A percentile compares a stretch with the other conserved stretches of the same genome.
Conservation (phyloP, 2,797 vertebrate species). For the Menidia menidia region DNA sequence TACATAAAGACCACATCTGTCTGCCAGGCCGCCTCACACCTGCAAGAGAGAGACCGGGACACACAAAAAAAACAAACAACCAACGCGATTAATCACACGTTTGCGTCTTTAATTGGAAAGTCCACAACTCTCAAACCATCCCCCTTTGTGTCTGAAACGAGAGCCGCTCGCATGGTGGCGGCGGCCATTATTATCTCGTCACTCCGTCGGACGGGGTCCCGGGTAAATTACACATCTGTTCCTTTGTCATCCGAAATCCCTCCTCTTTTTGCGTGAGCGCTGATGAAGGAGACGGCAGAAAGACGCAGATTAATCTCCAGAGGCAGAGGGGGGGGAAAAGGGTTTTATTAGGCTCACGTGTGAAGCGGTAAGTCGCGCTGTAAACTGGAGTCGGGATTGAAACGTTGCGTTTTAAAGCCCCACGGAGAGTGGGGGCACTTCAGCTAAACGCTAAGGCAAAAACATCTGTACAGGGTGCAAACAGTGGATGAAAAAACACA, state of each 20-base stretch:
- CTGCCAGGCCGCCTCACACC: slow-evolving; percentile 45
- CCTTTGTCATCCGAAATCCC: slow-evolving; percentile 28
- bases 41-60: slow-evolving; percentile 6
- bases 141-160: slow-evolving; percentile 3
- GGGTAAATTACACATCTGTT: slow-evolving; percentile 40
- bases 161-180: slow-evolving; percentile 14
- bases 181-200: slow-evolving; percentile 52
- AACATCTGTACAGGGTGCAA: slow-evolving; percentile 24
- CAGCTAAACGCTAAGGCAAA: slow-evolving; percentile 29
- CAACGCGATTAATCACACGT: slow-evolving; percentile 27
- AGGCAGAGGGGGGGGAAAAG: slow-evolving; percentile 42
- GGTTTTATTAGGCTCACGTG: slow-evolving; percentile 74
- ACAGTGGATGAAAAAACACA: slow-evolving; percentile 1
- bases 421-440: slow-evolving; percentile 33
- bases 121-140: slow-evolving; percentile 8
- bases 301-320: slow-evolving; percentile 63
- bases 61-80: slow-evolving; percentile 33
- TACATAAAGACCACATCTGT: slow-evolving; percentile 50
- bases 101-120: slow-evolving; percentile 36
- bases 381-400: slow-evolving; percentile 57
- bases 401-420: no score
- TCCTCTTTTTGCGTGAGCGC: slow-evolving; percentile 9
- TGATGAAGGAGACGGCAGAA: slow-evolving; percentile 65
- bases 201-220: slow-evolving; percentile 27
- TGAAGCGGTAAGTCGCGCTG: slow-evolving; percentile 62